Percentiles rank a stretch among this genome's conserved stretches.
These are phyloP conservation scores for Misgurnus mizolepis DNA, from an alignment of 2,113 vertebrate genomes.

Conservation along the genomic window DNA sequence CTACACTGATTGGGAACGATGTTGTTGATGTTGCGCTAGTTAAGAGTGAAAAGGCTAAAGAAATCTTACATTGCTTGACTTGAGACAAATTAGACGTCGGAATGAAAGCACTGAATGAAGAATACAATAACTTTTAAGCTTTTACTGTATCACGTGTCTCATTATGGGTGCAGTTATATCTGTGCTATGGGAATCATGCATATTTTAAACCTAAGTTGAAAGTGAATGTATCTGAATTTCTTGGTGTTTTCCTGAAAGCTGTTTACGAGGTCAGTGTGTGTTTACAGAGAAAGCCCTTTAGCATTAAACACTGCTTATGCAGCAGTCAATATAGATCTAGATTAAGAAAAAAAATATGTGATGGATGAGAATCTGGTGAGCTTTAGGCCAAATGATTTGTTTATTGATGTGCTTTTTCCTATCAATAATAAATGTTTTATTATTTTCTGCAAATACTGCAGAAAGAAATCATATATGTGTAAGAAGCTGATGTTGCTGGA, in stretches of 20 bases:
- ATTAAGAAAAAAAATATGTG: neutral
- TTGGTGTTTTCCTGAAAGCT: neutral
- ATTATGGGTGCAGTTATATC: neutral
- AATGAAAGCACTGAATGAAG: neutral
- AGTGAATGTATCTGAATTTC: slow-evolving; percentile 15
- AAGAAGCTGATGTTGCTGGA: slow-evolving; percentile 24
- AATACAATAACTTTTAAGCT: slow-evolving; percentile 9
- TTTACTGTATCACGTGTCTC: slow-evolving; percentile 14
- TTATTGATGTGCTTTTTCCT: slow-evolving; percentile 21
- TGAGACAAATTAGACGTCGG: neutral
- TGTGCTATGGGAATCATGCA: neutral
- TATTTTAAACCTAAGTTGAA: neutral
- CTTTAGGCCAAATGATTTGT: slow-evolving; percentile 31
- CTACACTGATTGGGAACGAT: slow-evolving; percentile 12
- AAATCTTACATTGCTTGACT: neutral
- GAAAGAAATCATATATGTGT: slow-evolving; percentile 20
- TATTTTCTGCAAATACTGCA: slow-evolving; percentile 21
- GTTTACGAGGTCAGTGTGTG: neutral
- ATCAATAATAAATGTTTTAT: slow-evolving; percentile 36
- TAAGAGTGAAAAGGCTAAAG: slow-evolving; percentile 1
- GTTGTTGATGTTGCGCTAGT: neutral
- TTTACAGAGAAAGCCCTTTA: neutral
- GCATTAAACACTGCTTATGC: slow-evolving; percentile 1
- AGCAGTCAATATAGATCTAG: slow-evolving; percentile 7
- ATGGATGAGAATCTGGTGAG: slow-evolving; percentile 13